Base-by-base conservation (phyloP, 2,797 vertebrate genomes). In the Alauda arvensis region DNA sequence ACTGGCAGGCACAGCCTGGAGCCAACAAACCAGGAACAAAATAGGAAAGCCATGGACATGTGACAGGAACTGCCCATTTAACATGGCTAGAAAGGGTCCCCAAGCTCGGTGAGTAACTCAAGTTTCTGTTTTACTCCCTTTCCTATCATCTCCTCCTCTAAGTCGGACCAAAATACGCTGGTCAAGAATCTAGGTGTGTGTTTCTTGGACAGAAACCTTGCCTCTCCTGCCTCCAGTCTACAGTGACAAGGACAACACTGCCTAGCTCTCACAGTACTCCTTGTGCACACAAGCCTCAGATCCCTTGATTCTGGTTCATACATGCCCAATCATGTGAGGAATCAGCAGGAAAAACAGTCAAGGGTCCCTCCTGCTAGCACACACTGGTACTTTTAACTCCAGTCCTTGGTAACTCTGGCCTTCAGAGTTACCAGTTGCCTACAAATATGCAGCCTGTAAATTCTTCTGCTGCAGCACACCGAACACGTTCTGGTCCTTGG, bases 251-350 rank as follows among this genome's bases (percentile, higher is more conserved):
- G 19, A 69, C 29, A 18, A 31, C 0, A 1, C 9, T n/a, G 4
- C 1, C 53, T n/a, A 43, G 34, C 28, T 49, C 23, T 42, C 18
- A 1, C 6, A 19, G 43, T 28, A n/a, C 21, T 37, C 56, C 51
- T 39, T 3, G 0, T 0, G 14, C 21, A 39, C 13, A 1, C 0
- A 0, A 88, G 55, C 29, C 57, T 51, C 46, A 25, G 9, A 18
- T 14, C 49, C 17, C 9, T 0, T 0, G 4, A 52, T 42, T 52
- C 4, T 37, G 37, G 37, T 37, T 37, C 19, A 26, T 14, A 8
- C 0, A 0, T 3, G 24, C 37, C 57, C 18, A 14, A 7, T 21
- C 21, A 24, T 0, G 1, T 1, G 8, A 31, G 16, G 31, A 56
- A 66, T 17, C 1, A 2, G 45, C 21, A 67, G 42, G 29, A 70